These are phyloP conservation scores for Drosophila oshimai DNA, from an alignment of 1,140 invertebrate species.

Conservation along the genomic window DNA sequence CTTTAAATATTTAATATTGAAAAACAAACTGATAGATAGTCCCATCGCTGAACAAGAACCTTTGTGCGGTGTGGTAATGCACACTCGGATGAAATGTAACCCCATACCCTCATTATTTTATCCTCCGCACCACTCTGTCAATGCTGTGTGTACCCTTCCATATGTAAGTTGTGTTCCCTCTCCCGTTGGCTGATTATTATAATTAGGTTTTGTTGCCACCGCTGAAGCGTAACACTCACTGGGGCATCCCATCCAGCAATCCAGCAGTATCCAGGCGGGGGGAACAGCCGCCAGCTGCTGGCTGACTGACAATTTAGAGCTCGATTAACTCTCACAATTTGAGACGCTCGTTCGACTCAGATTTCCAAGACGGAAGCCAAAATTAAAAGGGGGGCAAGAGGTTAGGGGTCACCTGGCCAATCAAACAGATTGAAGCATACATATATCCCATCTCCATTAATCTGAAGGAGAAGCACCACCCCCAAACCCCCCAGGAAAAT, in stretches of 20 bases:
- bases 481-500: not conserved
- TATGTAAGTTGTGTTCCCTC: slow-evolving; percentile 29
- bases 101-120: not conserved
- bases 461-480: not conserved
- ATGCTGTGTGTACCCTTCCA: slow-evolving; percentile 32
- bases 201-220: slow-evolving; percentile 72
- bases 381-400: not conserved
- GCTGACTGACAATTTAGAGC: slow-evolving; percentile 64
- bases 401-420: slow-evolving; percentile 39
- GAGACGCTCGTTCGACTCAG: slow-evolving; percentile 45
- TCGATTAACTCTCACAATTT: slow-evolving; percentile 72
- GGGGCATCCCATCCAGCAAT: too few species aligned
- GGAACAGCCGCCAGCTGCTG: not conserved
- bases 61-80: not conserved
- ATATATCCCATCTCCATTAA: slow-evolving; percentile 18
- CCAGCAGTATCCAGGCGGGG: too few species aligned
- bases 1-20: too few species aligned
- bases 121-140: too few species aligned
- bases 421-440: not conserved
- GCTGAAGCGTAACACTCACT: slow-evolving; percentile 49
- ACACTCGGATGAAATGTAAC: not conserved
- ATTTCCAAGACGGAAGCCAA: slow-evolving; percentile 31
- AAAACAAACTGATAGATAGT: not conserved
- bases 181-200: slow-evolving; percentile 52
- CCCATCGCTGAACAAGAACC: not conserved